Percentiles rank a stretch among this genome's conserved stretches.
Conservation (phyloP, 2,113 vertebrate genomes). For the Melanocharis versteri region DNA sequence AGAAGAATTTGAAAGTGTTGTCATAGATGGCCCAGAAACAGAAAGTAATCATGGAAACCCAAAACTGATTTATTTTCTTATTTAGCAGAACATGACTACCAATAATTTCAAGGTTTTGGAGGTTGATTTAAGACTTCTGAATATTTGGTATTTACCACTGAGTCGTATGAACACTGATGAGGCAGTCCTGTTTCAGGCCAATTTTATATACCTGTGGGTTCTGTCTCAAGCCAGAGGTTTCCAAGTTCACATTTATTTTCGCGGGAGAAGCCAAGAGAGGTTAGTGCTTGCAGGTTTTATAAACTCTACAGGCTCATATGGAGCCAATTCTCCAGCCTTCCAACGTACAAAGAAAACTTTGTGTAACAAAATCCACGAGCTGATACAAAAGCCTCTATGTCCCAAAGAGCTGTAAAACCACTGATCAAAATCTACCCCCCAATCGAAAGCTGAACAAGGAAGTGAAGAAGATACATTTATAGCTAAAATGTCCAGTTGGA, state of each 20-base stretch:
- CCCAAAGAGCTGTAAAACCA: not conserved
- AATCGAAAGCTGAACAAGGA: not conserved
- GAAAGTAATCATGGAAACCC: not conserved
- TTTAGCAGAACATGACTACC: not conserved
- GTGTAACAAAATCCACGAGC: slow-evolving; percentile 28
- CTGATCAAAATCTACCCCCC: not conserved
- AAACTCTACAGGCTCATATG: not conserved
- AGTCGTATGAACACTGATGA: not conserved
- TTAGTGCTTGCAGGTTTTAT: slow-evolving; percentile 14
- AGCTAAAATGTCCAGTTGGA: not conserved
- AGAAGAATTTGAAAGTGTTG: not conserved
- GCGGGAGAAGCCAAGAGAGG: not conserved
- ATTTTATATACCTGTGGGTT: not conserved
- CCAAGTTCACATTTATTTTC: slow-evolving; percentile 15
- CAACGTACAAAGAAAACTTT: slow-evolving; percentile 49
- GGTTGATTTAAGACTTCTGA: not conserved
- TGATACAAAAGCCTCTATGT: slow-evolving; percentile 20
- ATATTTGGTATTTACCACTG: not conserved
- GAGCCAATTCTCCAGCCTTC: slow-evolving; percentile 13
- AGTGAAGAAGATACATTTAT: not conserved
- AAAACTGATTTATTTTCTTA: not conserved
- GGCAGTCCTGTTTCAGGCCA: not conserved
- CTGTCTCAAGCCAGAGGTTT: slow-evolving; percentile 18
- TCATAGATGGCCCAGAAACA: not conserved
- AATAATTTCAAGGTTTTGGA: not conserved